Percentiles rank a stretch among this genome's conserved stretches.
Conservation (phyloP, 2,113 vertebrate species). For the Corythornis cristatus region DNA sequence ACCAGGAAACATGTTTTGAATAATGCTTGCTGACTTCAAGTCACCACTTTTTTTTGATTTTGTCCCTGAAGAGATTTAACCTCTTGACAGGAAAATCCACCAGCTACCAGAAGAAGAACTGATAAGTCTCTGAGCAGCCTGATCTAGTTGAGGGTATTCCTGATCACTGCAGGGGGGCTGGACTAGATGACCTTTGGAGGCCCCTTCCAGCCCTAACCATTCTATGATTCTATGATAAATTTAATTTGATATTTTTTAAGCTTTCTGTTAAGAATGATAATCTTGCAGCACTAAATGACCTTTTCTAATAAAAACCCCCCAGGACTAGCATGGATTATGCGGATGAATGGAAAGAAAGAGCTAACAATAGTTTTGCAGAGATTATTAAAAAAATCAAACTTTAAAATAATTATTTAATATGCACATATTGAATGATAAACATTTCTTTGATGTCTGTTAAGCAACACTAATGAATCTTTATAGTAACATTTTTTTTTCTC, state of each 20-base stretch:
- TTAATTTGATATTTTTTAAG: neutral
- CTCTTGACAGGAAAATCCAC: neutral
- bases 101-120: neutral
- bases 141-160: too few species aligned
- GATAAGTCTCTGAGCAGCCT: too few species aligned
- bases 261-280: neutral
- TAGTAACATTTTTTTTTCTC: neutral
- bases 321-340: neutral
- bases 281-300: neutral
- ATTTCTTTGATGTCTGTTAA: neutral
- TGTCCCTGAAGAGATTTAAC: neutral
- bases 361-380: neutral
- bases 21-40: conserved; percentile 40
- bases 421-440: neutral
- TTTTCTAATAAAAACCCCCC: neutral
- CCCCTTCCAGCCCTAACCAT: too few species aligned
- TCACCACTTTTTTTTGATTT: conserved; percentile 5
- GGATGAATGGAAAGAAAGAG: neutral
- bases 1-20: neutral
- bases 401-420: neutral
- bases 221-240: too few species aligned
- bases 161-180: too few species aligned
- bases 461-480: neutral
- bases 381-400: neutral
- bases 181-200: too few species aligned